Base-by-base conservation (phyloP, 1,140 invertebrate genomes). In the Brachystomella parvula region DNA sequence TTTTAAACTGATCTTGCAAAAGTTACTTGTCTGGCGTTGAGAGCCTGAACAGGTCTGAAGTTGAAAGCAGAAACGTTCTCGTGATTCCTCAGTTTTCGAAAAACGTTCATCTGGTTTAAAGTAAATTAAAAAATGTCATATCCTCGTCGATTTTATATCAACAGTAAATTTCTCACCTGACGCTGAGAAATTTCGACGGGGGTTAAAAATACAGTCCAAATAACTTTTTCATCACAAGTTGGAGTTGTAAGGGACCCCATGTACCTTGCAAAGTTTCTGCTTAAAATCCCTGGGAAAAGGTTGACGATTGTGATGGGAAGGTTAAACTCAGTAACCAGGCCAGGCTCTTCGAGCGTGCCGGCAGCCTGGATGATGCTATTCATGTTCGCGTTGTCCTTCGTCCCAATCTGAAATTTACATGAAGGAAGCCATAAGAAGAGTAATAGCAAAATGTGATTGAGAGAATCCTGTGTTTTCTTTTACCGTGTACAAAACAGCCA, bases 401-500 rank as follows among this genome's bases (percentile, higher is more conserved):
- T 58, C 6, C 53, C 39, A n/a, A 75, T 64, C 74, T 69, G 63
- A 44, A 44, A 44, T 44, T 44, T 44, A 53, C 49, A 9, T 53
- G 9, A 24, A 53, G 24, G 9, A 30, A 28, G 57, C 2, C 26
- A 32, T 17, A 60, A 60, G n/a, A n/a, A n/a, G n/a, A n/a, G n/a
- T n/a, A n/a, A n/a, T n/a, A n/a, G n/a, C n/a, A n/a, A n/a, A n/a
- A n/a, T n/a, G n/a, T n/a, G n/a, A n/a, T n/a, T n/a, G n/a, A n/a
- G n/a, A n/a, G n/a, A n/a, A n/a, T n/a, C n/a, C n/a, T n/a, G n/a
- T 44, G n/a, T 44, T 44, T 39, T 3, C 44, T 1, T 21, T 61
- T 61, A 81, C 80, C 75, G 79, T 71, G 39, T 83, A 77, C 31
- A 83, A 76, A 30, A 83, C 75, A 30, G 76, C 81, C 9, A 83